Evolutionary conservation across 2,888 invertebrate species (phyloP).

Genomic region (Parthenolecanium corni): DNA sequence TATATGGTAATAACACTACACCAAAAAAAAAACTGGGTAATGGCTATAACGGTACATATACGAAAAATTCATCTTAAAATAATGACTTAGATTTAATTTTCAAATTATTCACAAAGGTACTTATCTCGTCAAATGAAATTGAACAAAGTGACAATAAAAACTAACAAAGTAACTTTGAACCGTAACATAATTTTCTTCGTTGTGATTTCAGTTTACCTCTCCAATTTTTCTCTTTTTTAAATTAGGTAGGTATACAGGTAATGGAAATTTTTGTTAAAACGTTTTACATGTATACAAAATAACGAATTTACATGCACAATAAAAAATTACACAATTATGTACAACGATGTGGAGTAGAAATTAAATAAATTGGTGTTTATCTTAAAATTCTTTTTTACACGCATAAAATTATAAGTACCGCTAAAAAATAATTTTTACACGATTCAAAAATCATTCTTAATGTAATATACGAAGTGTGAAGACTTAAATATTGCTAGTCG

Average conservation of each 20-base stretch:
- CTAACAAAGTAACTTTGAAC: background rate
- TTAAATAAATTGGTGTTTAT: slow-evolving; percentile 28
- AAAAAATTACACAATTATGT: background rate
- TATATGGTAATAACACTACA: too few species aligned
- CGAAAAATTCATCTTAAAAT: too few species aligned
- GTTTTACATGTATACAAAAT: slow-evolving; percentile 6
- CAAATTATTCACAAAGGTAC: too few species aligned
- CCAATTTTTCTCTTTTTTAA: background rate
- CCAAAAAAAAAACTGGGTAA: too few species aligned
- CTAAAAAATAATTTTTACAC: background rate
- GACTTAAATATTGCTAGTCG: background rate
- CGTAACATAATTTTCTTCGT: too few species aligned
- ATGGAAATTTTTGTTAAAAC: background rate
- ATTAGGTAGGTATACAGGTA: background rate
- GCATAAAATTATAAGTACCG: background rate
- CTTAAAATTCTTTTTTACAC: slow-evolving; percentile 14
- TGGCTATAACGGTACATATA: too few species aligned
- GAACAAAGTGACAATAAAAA: background rate
- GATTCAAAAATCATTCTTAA: too few species aligned
- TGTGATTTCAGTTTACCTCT: background rate
- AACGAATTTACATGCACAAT: background rate
- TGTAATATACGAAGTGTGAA: background rate
- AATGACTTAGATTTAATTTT: too few species aligned
- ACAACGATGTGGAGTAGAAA: background rate
- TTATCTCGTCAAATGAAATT: background rate